phyloP scores from a whole-genome alignment of 2,888 invertebrate genomes.

The Polylopha cassiicola region DNA sequence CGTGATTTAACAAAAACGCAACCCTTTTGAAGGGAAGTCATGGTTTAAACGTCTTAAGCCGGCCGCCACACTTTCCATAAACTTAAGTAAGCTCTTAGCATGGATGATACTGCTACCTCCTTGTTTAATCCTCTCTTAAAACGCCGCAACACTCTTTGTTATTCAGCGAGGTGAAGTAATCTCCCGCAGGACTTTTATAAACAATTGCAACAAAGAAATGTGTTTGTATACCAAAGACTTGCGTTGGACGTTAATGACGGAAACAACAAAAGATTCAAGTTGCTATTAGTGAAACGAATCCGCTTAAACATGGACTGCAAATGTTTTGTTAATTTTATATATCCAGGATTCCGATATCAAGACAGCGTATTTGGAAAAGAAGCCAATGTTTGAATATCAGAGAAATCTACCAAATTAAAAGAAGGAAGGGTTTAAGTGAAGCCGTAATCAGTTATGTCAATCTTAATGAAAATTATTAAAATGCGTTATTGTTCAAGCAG shows the following conservation, averaged over 20 bases:
- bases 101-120: slow-evolving; percentile 69
- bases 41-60: slow-evolving; percentile 62
- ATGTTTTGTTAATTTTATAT: too few species aligned
- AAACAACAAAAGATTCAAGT: slow-evolving; percentile 41
- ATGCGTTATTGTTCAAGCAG: slow-evolving; percentile 69
- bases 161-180: slow-evolving; percentile 61
- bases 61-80: slow-evolving; percentile 68
- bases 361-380: too few species aligned
- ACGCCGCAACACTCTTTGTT: slow-evolving; percentile 66
- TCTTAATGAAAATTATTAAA: slow-evolving; percentile 74
- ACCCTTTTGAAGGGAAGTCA: slow-evolving; percentile 72
- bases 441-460: slow-evolving; percentile 66
- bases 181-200: slow-evolving; percentile 56
- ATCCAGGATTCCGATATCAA: too few species aligned
- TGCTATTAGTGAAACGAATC: slow-evolving; percentile 31
- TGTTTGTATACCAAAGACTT: slow-evolving; percentile 44
- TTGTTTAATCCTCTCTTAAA: slow-evolving; percentile 67
- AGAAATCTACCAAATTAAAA: slow-evolving; percentile 36
- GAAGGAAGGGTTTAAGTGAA: slow-evolving; percentile 47
- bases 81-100: slow-evolving; percentile 70
- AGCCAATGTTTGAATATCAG: slow-evolving; percentile 14
- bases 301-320: not conserved
- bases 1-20: slow-evolving; percentile 71
- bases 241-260: slow-evolving; percentile 52
- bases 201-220: slow-evolving; percentile 61